Percentiles rank a stretch among this genome's conserved stretches.
Conservation (phyloP, 2,797 vertebrate genomes). For the Botia almorhae region DNA sequence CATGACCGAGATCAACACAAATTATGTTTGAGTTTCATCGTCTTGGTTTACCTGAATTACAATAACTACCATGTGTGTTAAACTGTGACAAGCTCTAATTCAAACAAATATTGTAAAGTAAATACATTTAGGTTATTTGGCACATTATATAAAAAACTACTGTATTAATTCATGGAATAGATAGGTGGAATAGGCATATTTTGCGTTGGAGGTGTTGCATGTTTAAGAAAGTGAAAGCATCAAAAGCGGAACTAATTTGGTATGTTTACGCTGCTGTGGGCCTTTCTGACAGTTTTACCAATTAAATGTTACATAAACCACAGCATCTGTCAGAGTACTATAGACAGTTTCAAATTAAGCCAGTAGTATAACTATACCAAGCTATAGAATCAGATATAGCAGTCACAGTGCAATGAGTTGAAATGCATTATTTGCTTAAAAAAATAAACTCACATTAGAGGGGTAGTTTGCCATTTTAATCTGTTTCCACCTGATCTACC, state of each 20-base stretch:
- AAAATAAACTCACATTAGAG: neutral
- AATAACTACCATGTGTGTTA: constrained; percentile 34
- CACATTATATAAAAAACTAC: constrained; percentile 2
- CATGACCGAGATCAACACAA: constrained; percentile 28
- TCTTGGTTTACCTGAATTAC: constrained; percentile 37
- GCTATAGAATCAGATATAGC: neutral
- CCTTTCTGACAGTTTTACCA: neutral
- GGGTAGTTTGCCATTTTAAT: neutral
- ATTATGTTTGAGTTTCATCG: constrained; percentile 46
- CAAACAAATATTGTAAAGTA: constrained; percentile 44
- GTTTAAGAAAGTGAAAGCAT: neutral
- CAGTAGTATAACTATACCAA: neutral
- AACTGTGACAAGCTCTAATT: constrained; percentile 37
- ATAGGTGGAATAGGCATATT: neutral
- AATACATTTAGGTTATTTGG: too few species aligned
- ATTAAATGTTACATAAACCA: constrained; percentile 7
- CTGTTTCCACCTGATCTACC: neutral
- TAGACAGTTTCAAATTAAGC: constrained; percentile 5
- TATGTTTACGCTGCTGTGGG: neutral
- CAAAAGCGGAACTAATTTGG: constrained; percentile 12
- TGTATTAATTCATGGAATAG: neutral
- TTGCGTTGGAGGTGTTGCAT: neutral
- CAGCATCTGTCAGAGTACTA: neutral
- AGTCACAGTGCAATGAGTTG: neutral
- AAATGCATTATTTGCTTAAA: neutral